phyloP scores from a whole-genome alignment of 2,888 invertebrate genomes.

The Dryobota labecula region DNA sequence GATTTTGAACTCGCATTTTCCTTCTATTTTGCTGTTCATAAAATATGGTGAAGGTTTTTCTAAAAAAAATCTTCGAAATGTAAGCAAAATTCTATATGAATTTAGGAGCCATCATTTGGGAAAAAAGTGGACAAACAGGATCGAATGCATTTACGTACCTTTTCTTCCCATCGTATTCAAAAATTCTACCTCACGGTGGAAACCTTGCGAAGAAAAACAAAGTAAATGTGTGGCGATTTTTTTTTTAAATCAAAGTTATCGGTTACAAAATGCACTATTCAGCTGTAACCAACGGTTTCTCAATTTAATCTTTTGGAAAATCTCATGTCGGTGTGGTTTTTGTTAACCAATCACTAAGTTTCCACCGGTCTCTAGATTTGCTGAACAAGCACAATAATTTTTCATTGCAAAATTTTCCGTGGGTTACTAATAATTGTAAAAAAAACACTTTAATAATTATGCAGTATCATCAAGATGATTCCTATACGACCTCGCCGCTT shows the following conservation, averaged over 20 bases:
- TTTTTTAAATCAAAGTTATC: not conserved
- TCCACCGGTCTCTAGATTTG: no score
- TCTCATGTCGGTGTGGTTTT: no score
- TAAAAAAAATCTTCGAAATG: constrained; percentile 21
- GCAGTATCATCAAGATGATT: no score
- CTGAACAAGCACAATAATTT: no score
- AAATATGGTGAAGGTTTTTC: constrained; percentile 26
- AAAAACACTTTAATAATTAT: no score
- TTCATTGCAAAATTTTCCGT: no score
- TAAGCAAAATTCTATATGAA: constrained; percentile 36
- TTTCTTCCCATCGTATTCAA: constrained; percentile 21
- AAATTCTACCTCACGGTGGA: constrained; percentile 21
- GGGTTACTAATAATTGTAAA: no score
- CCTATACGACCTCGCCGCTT: no score
- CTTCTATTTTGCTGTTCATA: constrained; percentile 8
- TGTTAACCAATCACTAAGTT: not conserved
- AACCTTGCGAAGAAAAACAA: not conserved
- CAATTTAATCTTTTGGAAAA: no score
- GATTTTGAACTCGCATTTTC: not conserved
- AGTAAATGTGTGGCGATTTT: not conserved
- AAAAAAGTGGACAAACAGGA: constrained; percentile 33
- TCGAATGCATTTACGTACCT: constrained; percentile 23
- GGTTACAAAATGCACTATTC: constrained; percentile 8
- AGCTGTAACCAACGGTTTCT: not conserved
- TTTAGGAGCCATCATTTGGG: constrained; percentile 32